Evolutionary conservation across 2,113 vertebrate genomes (phyloP), one percentile per base, ranked within the genome.

Genomic region (Pongo pygmaeus): DNA sequence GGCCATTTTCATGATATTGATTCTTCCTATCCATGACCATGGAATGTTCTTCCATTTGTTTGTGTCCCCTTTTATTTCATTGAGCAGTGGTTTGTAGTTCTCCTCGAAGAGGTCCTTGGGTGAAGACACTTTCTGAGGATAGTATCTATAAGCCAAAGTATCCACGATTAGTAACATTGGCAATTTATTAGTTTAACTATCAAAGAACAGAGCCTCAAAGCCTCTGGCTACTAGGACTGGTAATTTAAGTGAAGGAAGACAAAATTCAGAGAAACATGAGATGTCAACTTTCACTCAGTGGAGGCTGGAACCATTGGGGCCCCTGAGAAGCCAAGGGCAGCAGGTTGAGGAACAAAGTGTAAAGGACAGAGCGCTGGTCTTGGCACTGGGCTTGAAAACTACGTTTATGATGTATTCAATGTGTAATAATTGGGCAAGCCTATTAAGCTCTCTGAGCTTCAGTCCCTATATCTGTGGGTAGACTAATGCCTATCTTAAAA

Each of bases 131-230:
- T 69, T 61, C 50, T 72, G 5, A 94, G 12, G 4, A 25, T 32
- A 16, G 81, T 75, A 84, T 57, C 52, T 59, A 50, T 75, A 57
- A 83, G 72, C 55, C 35, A 52, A 91, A 74, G 22, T 38, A 85
- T 38, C 52, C n/a, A 52, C 30, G 35, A 89, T 72, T 80, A 86
- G 32, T 55, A 87, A 72, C 22, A 30, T 1, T 20, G 43, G 70
- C 35, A 64, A 38, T 75, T 85, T 86, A 32, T 77, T 43, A 20
- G 46, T 14, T 74, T 89, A 75, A 75, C 32, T 40, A 55, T 55
- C 35, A 64, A 57, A 91, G 57, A 93, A 78, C 46, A 89, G 72
- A 95, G 20, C 18, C 10, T 14, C 74, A 4, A 95, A 84, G 70
- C 22, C 40, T 61, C 14, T 16, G 55, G 30, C 30, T 52, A 52